Evolutionary conservation across 2,888 invertebrate genomes (phyloP), one percentile per base, ranked within the genome.

Genomic region (Pachliopta kotzebuea): DNA sequence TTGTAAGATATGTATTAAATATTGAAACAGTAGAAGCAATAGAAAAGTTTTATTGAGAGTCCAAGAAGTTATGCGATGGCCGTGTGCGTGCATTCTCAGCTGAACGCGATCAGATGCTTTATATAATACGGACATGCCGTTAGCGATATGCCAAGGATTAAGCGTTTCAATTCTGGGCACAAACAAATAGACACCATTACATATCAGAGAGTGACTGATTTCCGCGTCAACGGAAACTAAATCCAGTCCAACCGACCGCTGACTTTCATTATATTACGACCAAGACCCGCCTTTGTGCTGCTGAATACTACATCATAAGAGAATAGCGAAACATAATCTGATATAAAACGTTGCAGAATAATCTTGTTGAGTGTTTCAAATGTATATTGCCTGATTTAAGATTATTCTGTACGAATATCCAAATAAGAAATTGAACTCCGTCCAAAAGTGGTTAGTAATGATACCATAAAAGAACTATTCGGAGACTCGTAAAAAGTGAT

Each of bases 101-200:
- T 58, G 63, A 62, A 64, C 56, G 62, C 59, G 59, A 59, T 60
- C 63, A 66, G 70, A 67, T 65, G 69, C 70, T 83, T 84, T 87
- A 85, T 83, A 84, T 85, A 77, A 77, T 76, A 73, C 80, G 83
- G 76, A 78, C 89, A 89, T 90, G 90, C 83, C 83, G 77, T 77
- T 77, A 77, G 80, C 79, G 76, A 79, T 76, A 83, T 86, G 88
- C 88, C 89, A 89, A 87, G 89, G 90, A 88, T 90, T 90, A 90
- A 78, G 77, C 74, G 80, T 76, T 88, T 86, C 86, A 88, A 80
- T 81, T 79, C 80, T 73, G 75, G 88, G 87, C 86, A 80, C 70
- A 74, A 81, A 90, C 84, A 86, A 87, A 90, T 89, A 83, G 84
- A 76, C 74, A 77, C 82, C 78, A 88, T 87, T 88, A 86, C 81